Percentiles rank a stretch among this genome's conserved stretches.
Evolutionary conservation across 2,888 invertebrate genomes (phyloP).

Genomic region (Drosophila quinaria): DNA sequence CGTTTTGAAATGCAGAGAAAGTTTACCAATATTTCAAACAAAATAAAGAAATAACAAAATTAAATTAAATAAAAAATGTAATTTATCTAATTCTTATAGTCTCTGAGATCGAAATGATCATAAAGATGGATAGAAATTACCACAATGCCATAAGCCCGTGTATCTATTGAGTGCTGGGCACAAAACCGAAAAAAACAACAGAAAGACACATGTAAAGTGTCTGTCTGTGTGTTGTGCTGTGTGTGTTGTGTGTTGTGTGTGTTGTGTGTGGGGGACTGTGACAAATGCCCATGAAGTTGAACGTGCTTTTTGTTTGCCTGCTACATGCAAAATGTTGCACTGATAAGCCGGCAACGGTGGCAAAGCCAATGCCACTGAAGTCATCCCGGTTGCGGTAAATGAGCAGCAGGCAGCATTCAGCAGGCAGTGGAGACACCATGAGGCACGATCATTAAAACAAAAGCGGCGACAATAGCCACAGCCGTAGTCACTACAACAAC

Average conservation of each 20-base stretch:
- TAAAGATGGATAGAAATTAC: background rate
- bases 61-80: too few relatives aligned
- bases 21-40: too few relatives aligned
- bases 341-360: conserved; percentile 74
- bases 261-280: conserved; percentile 62
- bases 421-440: conserved; percentile 56
- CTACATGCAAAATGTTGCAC: conserved; percentile 81
- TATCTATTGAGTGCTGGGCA: background rate
- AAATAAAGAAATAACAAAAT: too few relatives aligned
- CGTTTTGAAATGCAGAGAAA: too few relatives aligned
- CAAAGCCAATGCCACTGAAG: conserved; percentile 75
- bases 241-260: conserved; percentile 20
- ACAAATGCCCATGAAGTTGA: conserved; percentile 73
- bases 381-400: conserved; percentile 75
- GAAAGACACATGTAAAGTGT: conserved; percentile 81
- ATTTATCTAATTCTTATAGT: background rate
- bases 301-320: conserved; percentile 63
- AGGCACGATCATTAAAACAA: conserved; percentile 84
- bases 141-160: background rate
- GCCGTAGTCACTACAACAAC: conserved; percentile 8
- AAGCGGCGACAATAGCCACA: conserved; percentile 78
- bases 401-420: conserved; percentile 46
- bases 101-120: background rate
- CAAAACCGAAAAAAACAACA: conserved; percentile 4
- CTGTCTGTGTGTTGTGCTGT: conserved; percentile 20